These are phyloP conservation scores for Pheosia tremula DNA, from an alignment of 2,888 invertebrate genomes.

Conservation along the genomic window DNA sequence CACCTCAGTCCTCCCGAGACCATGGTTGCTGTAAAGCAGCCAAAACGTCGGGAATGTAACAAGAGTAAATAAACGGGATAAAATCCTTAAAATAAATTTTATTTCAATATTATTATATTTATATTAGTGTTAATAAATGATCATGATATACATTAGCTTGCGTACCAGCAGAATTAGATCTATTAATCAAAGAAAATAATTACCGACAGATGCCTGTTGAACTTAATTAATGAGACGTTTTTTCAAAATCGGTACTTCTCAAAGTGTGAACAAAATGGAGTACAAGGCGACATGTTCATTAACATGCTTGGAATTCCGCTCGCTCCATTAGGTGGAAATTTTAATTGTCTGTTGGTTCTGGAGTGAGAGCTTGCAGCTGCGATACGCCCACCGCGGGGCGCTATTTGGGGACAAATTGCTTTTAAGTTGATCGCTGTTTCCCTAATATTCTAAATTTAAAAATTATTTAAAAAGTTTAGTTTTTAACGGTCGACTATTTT, in stretches of 20 bases:
- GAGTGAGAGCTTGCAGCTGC: conserved; percentile 78
- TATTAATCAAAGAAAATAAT: conserved; percentile 3
- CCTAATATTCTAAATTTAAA: conserved; percentile 49
- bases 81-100: too few species aligned
- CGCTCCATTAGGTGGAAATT: conserved; percentile 83
- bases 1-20: too few species aligned
- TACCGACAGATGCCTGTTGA: conserved; percentile 49
- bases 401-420: conserved; percentile 82
- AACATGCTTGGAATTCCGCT: conserved; percentile 75
- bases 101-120: too few species aligned
- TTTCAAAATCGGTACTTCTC: conserved; percentile 47
- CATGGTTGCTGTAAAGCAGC: too few species aligned
- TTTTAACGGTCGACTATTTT: conserved; percentile 28
- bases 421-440: conserved; percentile 69
- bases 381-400: conserved; percentile 68
- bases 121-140: too few species aligned
- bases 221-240: conserved; percentile 62
- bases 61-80: too few species aligned
- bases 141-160: too few species aligned
- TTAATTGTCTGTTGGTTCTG: conserved; percentile 74
- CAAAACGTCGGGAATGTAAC: too few species aligned
- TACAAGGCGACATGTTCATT: conserved; percentile 79
- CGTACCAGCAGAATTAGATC: too few species aligned
- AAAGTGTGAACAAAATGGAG: conserved; percentile 61
- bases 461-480: conserved; percentile 37